Conservation (phyloP, 2,797 vertebrate species). For the Rallus crepitans region DNA sequence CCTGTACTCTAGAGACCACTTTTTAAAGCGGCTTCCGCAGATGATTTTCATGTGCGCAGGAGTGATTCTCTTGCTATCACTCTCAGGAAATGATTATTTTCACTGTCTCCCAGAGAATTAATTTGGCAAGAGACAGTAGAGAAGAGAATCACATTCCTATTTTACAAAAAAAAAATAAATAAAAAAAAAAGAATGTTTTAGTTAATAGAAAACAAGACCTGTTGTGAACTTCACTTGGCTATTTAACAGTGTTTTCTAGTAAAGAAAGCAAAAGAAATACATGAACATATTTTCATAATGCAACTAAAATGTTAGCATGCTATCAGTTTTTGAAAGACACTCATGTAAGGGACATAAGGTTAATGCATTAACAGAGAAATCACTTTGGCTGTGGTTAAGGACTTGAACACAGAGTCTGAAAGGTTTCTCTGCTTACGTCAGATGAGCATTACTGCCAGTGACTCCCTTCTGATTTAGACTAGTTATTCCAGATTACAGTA, state of each 20-base stretch:
- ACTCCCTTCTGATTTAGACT: neutral
- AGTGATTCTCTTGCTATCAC: neutral
- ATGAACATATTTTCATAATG: neutral
- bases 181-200: neutral
- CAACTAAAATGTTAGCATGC: neutral
- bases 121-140: neutral
- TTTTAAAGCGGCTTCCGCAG: neutral
- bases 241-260: neutral
- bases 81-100: neutral
- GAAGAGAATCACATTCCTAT: neutral
- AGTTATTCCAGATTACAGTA: neutral
- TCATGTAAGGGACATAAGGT: neutral
- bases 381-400: slow-evolving; percentile 14
- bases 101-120: neutral
- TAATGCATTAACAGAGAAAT: slow-evolving; percentile 8
- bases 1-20: neutral
- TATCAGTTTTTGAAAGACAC: neutral
- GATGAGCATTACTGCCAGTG: neutral
- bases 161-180: neutral
- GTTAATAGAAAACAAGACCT: neutral
- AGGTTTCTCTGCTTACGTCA: neutral
- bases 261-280: neutral
- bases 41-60: neutral
- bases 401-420: neutral
- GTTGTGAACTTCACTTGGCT: neutral